These are phyloP conservation scores for Nemotelus pantherinus DNA, from an alignment of 2,888 invertebrate species.

Conservation along the genomic window DNA sequence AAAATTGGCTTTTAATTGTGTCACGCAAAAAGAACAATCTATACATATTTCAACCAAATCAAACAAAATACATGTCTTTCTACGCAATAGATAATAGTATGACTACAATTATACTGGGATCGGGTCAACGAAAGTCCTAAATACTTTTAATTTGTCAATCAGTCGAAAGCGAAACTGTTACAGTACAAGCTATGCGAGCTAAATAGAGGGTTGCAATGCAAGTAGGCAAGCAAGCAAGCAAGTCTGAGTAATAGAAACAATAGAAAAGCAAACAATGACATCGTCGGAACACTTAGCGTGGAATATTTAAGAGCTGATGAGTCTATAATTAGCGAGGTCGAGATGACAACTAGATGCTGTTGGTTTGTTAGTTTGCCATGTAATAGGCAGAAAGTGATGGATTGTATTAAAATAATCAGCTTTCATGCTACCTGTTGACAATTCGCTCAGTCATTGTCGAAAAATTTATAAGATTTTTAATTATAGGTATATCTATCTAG, in stretches of 20 bases:
- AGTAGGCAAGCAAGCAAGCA: too few species aligned
- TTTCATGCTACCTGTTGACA: too few species aligned
- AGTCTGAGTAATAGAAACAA: not conserved
- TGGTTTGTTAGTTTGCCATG: too few species aligned
- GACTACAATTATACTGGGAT: not conserved
- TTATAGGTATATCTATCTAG: too few species aligned
- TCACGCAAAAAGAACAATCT: not conserved
- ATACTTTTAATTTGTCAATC: constrained; percentile 44
- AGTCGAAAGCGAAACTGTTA: constrained; percentile 15
- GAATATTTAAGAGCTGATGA: not conserved
- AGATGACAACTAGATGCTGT: not conserved
- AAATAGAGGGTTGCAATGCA: too few species aligned
- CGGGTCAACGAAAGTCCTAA: constrained; percentile 40
- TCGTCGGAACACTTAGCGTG: constrained; percentile 1
- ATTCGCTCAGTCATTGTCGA: too few species aligned
- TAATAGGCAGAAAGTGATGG: too few species aligned
- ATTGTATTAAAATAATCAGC: too few species aligned
- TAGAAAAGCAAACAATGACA: constrained; percentile 25
- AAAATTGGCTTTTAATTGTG: constrained; percentile 17
- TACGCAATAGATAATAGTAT: not conserved
- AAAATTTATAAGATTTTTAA: too few species aligned
- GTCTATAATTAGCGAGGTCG: constrained; percentile 24
- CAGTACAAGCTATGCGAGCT: not conserved
- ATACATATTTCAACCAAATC: not conserved
- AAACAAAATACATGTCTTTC: too few species aligned